Base-by-base conservation (phyloP, 2,888 invertebrate species). In the Eupithecia abbreviata region DNA sequence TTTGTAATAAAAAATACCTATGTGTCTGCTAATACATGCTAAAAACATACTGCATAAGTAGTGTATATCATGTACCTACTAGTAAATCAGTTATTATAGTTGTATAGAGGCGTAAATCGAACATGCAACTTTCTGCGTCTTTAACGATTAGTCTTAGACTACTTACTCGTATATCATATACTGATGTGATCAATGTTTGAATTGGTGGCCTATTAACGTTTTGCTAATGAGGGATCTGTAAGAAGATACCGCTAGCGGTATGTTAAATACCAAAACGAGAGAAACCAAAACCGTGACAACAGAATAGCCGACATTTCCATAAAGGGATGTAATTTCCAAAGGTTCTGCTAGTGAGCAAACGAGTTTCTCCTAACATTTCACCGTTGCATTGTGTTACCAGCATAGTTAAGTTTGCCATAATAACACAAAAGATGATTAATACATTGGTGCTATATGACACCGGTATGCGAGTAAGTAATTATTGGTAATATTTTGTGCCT, bases 401-500 rank as follows among this genome's bases (percentile, higher is more conserved):
- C 55, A 70, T 71, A 71, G 70, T 70, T 55, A 71, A 73, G 70
- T 49, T 47, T 45, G 18, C 47, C 47, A 69, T 45, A n/a, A 45
- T 18, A 12, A 47, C 12, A 74, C 69, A 79, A 78, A 75, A 15
- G 71, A 73, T 75, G 72, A 76, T 77, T 75, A 79, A 77, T 77
- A 67, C 77, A 76, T 76, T 51, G 67, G 66, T 18, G 58, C 18
- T 18, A 55, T 66, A 74, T 73, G 71, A 72, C 71, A 73, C 75
- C 45, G 75, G 62, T 78, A 78, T 73, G 75, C 77, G 71, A 79
- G 66, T 83, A 82, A 79, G 66, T 83, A 82, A 84, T 83, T 85
- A 85, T 81, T 76, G 75, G 80, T 78, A 82, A 82, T 78, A 79
- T 80, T 77, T 65, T 77, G 79, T 78, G 84, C 82, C 82, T 80